A percentile compares a stretch with the other conserved stretches of the same genome.
These are phyloP conservation scores for Rhinoptilus africanus DNA, from an alignment of 2,113 vertebrate species.

Conservation along the genomic window DNA sequence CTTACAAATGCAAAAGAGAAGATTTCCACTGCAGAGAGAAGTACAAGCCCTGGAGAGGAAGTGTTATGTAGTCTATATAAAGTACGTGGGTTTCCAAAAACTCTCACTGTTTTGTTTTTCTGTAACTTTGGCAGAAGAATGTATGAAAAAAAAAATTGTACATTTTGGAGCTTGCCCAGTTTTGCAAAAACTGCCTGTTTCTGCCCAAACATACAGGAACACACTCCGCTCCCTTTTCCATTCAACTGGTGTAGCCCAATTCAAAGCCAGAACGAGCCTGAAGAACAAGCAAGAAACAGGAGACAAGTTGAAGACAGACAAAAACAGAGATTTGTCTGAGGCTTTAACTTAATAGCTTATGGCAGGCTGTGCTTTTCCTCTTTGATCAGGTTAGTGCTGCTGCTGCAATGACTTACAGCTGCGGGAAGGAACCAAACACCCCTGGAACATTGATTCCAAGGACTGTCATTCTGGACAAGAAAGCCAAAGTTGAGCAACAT, in stretches of 20 bases:
- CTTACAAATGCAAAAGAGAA: neutral
- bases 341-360: conserved; percentile 14
- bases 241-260: neutral
- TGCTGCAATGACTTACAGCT: conserved; percentile 29
- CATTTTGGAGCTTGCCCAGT: conserved; percentile 5
- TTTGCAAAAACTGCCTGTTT: conserved; percentile 1
- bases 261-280: neutral
- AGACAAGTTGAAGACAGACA: conserved; percentile 3
- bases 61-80: conserved; percentile 12
- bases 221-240: neutral
- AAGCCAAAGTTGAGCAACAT: conserved; percentile 18
- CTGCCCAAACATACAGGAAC: neutral
- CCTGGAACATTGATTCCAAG: conserved; percentile 24
- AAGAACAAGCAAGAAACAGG: conserved; percentile 20
- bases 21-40: neutral
- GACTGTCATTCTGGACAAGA: neutral
- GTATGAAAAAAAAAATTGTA: neutral
- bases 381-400: neutral
- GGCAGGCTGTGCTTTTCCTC: conserved; percentile 13
- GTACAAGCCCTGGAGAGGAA: neutral
- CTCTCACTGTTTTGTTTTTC: conserved; percentile 1
- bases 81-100: conserved; percentile 27
- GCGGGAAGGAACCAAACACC: conserved; percentile 8
- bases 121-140: conserved; percentile 14
- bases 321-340: conserved; percentile 19